Evolutionary conservation across 2,113 vertebrate species (phyloP).

Genomic region (Bufo gargarizans): DNA sequence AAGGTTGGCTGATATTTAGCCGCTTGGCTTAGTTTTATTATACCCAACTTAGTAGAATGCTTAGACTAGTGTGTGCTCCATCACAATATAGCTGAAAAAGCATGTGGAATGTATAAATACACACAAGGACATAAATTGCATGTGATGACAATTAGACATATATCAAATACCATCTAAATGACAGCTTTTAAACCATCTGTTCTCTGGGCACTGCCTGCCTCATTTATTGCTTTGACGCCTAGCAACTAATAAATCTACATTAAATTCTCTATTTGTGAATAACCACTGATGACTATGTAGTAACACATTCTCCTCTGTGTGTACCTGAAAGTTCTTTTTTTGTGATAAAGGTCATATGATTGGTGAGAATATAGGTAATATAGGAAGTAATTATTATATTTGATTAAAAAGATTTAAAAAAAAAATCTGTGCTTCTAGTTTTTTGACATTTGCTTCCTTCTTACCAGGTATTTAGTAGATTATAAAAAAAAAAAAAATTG

Average conservation of each 20-base stretch:
- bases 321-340: neutral
- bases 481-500: no score
- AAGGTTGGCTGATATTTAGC: neutral
- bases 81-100: conserved; percentile 11
- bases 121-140: conserved; percentile 29
- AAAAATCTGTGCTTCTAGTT: no score
- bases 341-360: neutral
- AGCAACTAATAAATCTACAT: conserved; percentile 52
- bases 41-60: neutral
- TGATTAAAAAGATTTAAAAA: no score
- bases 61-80: rapidly evolving
- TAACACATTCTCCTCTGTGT: neutral
- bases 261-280: conserved; percentile 26
- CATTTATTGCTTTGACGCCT: conserved; percentile 30
- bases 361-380: neutral
- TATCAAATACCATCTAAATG: conserved; percentile 41
- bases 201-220: conserved; percentile 25
- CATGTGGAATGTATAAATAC: conserved; percentile 24
- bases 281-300: conserved; percentile 21
- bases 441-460: no score
- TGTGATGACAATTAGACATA: conserved; percentile 52
- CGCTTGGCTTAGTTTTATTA: neutral
- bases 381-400: no score
- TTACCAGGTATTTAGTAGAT: no score
- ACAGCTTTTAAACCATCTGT: conserved; percentile 46